Percentiles rank a stretch among this genome's conserved stretches.
These are phyloP conservation scores for Rhinatrema bivittatum DNA, from an alignment of 2,797 vertebrate species.

Conservation along the genomic window DNA sequence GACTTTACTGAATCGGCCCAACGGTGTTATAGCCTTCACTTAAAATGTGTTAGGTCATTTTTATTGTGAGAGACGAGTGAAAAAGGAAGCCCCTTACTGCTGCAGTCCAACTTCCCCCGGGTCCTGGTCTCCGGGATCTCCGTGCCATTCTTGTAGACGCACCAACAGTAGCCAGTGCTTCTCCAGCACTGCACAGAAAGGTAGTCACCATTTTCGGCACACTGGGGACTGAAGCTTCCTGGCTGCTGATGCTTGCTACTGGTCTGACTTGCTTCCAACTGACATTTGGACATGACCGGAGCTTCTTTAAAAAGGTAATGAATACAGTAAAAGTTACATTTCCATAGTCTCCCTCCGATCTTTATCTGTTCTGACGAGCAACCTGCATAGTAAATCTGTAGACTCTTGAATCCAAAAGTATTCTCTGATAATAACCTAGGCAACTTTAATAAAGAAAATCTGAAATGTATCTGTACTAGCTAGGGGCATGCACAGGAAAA, in stretches of 20 bases:
- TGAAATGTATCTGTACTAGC: too few relatives aligned
- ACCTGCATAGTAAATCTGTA: too few relatives aligned
- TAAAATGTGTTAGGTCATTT: too few relatives aligned
- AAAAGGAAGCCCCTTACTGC: slow-evolving; percentile 45
- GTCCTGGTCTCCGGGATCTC: slow-evolving; percentile 57
- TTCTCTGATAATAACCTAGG: too few relatives aligned
- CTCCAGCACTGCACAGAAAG: slow-evolving; percentile 73
- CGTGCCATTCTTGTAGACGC: slow-evolving; percentile 69
- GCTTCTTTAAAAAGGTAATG: slow-evolving; percentile 22
- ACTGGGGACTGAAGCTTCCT: slow-evolving; percentile 66
- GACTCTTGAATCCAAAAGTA: too few relatives aligned
- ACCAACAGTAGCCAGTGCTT: slow-evolving; percentile 85
- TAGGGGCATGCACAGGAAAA: too few relatives aligned
- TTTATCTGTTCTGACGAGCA: too few relatives aligned
- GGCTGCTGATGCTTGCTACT: slow-evolving; percentile 17
- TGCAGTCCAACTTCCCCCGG: slow-evolving; percentile 45
- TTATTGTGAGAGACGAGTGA: too few relatives aligned
- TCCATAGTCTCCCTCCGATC: too few relatives aligned
- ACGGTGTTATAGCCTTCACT: too few relatives aligned
- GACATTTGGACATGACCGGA: slow-evolving; percentile 66
- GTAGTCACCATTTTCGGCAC: slow-evolving; percentile 76
- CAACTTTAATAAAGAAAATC: too few relatives aligned
- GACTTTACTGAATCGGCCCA: too few relatives aligned
- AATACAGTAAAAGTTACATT: not conserved
- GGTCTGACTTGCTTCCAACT: slow-evolving; percentile 36